Percentiles rank a stretch among this genome's conserved stretches.
phyloP scores from a whole-genome alignment of 2,113 vertebrate genomes.

The Phyllostomus hastatus region DNA sequence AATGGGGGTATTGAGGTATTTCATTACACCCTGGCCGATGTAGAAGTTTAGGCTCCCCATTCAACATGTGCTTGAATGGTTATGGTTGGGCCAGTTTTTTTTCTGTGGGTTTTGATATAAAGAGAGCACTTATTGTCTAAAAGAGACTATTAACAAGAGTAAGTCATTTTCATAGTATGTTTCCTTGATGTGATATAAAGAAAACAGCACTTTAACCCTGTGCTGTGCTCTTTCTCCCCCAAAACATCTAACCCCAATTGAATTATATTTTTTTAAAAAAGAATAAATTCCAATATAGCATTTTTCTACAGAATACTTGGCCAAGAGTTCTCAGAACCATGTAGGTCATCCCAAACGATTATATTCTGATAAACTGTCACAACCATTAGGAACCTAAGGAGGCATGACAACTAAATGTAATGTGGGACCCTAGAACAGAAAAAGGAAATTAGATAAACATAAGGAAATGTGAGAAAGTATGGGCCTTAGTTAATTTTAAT shows the following conservation, averaged over 20 bases:
- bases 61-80: neutral
- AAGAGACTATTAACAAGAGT: neutral
- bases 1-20: neutral
- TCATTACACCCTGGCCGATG: neutral
- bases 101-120: neutral
- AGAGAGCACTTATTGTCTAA: neutral
- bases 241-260: neutral
- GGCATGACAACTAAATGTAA: neutral
- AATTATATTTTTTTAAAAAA: neutral
- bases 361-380: neutral
- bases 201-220: neutral
- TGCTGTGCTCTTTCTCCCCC: neutral
- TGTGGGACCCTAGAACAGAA: neutral
- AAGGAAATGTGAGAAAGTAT: neutral
- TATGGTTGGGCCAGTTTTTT: neutral
- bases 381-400: neutral
- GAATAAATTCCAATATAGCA: neutral
- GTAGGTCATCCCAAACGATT: neutral
- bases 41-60: neutral
- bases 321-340: neutral
- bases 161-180: neutral
- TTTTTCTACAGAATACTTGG: neutral
- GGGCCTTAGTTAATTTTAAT: neutral
- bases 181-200: neutral
- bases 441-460: neutral